These are phyloP conservation scores for Cygnus olor DNA, from an alignment of 2,797 vertebrate genomes.

Conservation along the genomic window DNA sequence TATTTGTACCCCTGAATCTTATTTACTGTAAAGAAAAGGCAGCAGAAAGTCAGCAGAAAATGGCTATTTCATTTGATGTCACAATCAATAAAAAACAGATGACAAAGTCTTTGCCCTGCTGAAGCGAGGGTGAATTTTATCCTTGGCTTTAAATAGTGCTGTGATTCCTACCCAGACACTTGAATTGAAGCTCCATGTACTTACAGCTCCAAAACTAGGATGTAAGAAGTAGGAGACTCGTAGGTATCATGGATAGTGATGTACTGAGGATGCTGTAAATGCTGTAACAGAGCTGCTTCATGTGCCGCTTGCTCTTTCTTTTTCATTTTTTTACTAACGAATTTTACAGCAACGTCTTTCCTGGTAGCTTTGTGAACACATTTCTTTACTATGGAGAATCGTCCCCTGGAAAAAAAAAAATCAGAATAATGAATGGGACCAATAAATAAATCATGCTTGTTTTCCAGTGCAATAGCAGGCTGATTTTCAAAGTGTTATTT, in stretches of 20 bases:
- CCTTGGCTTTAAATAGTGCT: not conserved
- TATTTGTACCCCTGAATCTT: not conserved
- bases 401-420: constrained; percentile 80
- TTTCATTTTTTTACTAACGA: constrained; percentile 96
- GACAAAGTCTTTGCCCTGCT: not conserved
- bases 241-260: constrained; percentile 91
- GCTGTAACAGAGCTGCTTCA: constrained; percentile 90
- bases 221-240: constrained; percentile 88
- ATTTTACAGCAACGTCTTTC: constrained; percentile 96
- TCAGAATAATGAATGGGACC: not conserved
- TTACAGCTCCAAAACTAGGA: constrained; percentile 94
- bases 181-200: constrained; percentile 45
- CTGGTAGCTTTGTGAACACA: constrained; percentile 91
- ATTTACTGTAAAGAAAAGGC: not conserved
- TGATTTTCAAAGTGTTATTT: not conserved
- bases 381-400: constrained; percentile 96
- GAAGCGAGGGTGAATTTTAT: not conserved
- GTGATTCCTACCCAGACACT: not conserved
- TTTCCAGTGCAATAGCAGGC: constrained; percentile 6
- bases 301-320: constrained; percentile 96
- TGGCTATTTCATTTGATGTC: not conserved
- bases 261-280: constrained; percentile 92
- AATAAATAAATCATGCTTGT: not conserved
- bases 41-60: not conserved
- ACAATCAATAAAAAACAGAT: not conserved